Evolutionary conservation across 2,888 invertebrate species (phyloP), one percentile per base, ranked within the genome.

Genomic region (Lasius platythorax): DNA sequence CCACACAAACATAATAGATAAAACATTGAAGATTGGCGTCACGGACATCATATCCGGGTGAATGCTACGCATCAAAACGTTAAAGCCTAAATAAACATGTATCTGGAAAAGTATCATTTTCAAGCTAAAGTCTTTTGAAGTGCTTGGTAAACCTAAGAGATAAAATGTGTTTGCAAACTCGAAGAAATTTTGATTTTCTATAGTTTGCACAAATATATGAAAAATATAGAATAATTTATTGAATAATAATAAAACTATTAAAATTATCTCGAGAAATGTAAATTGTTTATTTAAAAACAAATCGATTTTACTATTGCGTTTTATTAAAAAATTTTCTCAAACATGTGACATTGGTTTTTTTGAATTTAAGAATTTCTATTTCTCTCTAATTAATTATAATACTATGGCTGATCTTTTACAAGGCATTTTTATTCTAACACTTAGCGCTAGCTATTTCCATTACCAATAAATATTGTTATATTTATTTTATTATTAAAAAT

Each of bases 31-130:
- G n/a, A 78, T 3, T 68, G 15, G 15, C 4, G 18, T 78, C 15
- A 23, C 43, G n/a, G 43, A 68, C n/a, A 76, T n/a, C 18, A 28
- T n/a, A 53, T 53, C 8, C 9, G 15, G 9, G 9, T 68, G 30
- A 50, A 56, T 40, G 40, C 9, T 30, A 40, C n/a, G 15, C 46
- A 46, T 64, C 9, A 64, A 64, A 75, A 75, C 18, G 23, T 50
- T 28, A n/a, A 64, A 66, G 37, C 9, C n/a, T 68, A 56, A 68
- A 78, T 78, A 78, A 78, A 68, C n/a, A 9, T 68, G 28, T 56
- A 40, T 78, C 23, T 40, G 12, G 33, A 78, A 63, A 75, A 53
- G 56, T 56, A 40, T 56, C n/a, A n/a, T 78, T 67, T 67, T 28
- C 28, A 8, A 67, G 76, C 8, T 12, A 28, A 18, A 53, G 3